Base-by-base conservation (phyloP, 1,140 invertebrate species). In the Oryzaephilus surinamensis region DNA sequence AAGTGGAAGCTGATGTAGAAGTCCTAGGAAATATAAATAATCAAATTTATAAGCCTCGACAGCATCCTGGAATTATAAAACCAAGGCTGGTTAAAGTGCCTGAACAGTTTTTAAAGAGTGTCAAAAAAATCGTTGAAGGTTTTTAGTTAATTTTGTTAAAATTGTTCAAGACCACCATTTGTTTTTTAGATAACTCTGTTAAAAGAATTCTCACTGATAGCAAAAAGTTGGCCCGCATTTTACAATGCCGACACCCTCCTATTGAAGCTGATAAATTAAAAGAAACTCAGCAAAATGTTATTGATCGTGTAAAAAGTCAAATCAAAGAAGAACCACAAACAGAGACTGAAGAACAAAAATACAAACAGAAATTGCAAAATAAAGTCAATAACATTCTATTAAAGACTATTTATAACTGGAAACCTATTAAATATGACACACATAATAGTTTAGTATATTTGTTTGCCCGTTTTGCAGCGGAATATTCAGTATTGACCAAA, bases 401-500 rank as follows among this genome's bases (percentile, higher is more conserved):
- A 42, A 58, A 61, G 39, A 67, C 72, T 34, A 56, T 79, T 1
- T 81, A 83, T 55, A 66, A 72, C 36, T 89, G 85, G 83, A 67
- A 71, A 46, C 67, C 78, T n/a, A 66, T 87, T 10, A 55, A 72
- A 3, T 91, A 84, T 51, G 69, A 79, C 46, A 58, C 67, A 24
- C 63, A 76, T 13, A 75, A 70, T 11, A 64, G 66, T 23, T 55
- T 81, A 6, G 63, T 79, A 11, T 92, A 93, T 65, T 63, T 89
- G 33, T 55, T 82, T 30, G 64, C 57, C 1, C 66, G 87, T 58
- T 64, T 78, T 14, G 68, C 79, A 10, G 64, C 73, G 4, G 85
- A 95, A 42, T 92, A 85, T 71, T 74, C 80, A 3, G 73, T 79
- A 5, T 55, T 90, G 15, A 52, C 61, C 35, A 73, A 65, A 52